Conservation (phyloP, 2,113 vertebrate genomes). For the Larimichthys polyactis region DNA sequence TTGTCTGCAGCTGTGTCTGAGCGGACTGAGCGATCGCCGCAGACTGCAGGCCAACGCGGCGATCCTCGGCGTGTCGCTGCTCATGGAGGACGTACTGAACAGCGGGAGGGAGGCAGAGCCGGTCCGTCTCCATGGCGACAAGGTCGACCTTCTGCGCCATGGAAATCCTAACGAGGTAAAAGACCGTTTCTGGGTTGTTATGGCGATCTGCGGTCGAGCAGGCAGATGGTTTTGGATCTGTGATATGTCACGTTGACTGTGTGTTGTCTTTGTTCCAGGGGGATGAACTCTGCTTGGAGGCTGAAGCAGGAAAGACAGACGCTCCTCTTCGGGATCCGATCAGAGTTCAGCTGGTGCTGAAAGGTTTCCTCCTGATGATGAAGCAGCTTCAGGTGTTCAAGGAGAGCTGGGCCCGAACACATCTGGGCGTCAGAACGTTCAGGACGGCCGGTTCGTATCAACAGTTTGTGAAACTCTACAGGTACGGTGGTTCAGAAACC, state of each 20-base stretch:
- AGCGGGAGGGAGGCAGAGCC: conserved; percentile 40
- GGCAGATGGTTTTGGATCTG: background rate
- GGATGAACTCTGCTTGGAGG: background rate
- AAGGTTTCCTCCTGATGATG: conserved; percentile 83
- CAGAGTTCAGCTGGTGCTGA: conserved; percentile 62
- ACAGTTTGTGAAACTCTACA: conserved; percentile 80
- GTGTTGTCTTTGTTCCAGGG: conserved; percentile 26
- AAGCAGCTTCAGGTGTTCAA: conserved; percentile 85
- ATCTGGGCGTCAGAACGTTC: conserved; percentile 65
- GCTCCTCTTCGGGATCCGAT: conserved; percentile 27
- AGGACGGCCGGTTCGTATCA: conserved; percentile 59
- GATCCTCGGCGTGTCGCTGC: conserved; percentile 76
- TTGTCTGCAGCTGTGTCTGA: conserved; percentile 80
- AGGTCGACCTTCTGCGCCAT: background rate
- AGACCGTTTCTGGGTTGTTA: background rate
- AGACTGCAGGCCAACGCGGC: conserved; percentile 77
- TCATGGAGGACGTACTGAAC: conserved; percentile 82
- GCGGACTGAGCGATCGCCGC: conserved; percentile 75
- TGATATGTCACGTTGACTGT: background rate
- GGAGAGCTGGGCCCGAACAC: conserved; percentile 79
- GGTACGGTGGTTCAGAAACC: conserved; percentile 45
- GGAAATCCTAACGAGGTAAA: conserved; percentile 49
- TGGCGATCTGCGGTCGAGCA: background rate
- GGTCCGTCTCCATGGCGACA: conserved; percentile 44
- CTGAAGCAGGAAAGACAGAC: background rate